A percentile compares a stretch with the other conserved stretches of the same genome.
phyloP scores from a whole-genome alignment of 2,797 vertebrate species.

The Meda fulgida region DNA sequence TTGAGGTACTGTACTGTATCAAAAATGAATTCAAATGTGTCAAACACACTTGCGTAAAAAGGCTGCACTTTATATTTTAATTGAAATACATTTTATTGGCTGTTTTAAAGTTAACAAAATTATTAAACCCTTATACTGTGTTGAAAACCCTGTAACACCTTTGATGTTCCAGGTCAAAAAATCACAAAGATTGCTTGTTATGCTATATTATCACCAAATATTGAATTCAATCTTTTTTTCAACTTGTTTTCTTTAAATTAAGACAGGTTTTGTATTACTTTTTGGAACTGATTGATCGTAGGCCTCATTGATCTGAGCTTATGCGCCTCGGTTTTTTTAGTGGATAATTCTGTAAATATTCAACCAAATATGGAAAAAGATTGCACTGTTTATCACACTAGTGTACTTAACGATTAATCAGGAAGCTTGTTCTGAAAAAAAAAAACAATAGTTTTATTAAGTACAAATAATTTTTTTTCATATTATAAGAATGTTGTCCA shows the following conservation, averaged over 20 bases:
- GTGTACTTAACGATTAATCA: background rate
- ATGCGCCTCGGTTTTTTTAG: background rate
- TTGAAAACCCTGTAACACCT: background rate
- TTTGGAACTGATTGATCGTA: background rate
- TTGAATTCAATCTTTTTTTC: background rate
- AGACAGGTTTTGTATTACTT: background rate
- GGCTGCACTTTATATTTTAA: background rate
- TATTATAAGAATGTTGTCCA: too few species aligned
- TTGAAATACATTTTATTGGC: background rate
- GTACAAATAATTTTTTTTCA: background rate
- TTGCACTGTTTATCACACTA: background rate
- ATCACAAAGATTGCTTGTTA: background rate
- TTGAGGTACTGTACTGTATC: conserved; percentile 42
- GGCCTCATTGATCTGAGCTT: background rate
- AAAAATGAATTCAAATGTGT: background rate
- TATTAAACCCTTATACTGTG: background rate
- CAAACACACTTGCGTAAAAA: background rate
- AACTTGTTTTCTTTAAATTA: background rate
- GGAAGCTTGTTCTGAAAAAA: too few species aligned
- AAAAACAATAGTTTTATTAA: too few species aligned
- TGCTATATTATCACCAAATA: background rate
- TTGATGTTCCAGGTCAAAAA: background rate
- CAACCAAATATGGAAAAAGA: background rate
- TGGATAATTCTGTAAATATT: background rate
- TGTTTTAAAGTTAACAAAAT: background rate